Percentiles rank a stretch among this genome's conserved stretches.
Evolutionary conservation across 1,140 invertebrate species (phyloP).

Genomic region (Aleiodes sp.): DNA sequence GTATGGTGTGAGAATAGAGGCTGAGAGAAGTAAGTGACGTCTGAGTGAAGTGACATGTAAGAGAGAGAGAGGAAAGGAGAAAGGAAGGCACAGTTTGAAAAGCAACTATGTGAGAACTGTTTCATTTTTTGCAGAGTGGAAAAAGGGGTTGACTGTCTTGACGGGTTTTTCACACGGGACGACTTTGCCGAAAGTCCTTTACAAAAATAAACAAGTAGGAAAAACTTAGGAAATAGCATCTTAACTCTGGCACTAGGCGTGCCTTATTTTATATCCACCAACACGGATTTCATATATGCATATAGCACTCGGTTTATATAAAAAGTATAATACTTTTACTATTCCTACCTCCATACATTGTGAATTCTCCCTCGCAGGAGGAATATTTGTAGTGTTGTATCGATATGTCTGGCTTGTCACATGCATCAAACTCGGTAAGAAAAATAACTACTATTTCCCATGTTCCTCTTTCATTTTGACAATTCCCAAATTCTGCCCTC

Average conservation of each 20-base stretch:
- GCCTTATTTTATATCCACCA: constrained; percentile 8
- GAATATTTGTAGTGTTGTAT: no score
- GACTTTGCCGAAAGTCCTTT: constrained; percentile 7
- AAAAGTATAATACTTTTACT: no score
- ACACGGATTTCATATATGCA: neutral
- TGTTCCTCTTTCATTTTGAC: no score
- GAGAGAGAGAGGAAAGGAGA: neutral
- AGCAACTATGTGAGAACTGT: neutral
- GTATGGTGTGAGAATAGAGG: neutral
- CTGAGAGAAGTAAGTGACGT: no score
- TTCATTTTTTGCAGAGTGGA: neutral
- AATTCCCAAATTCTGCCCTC: no score
- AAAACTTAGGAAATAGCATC: constrained; percentile 8
- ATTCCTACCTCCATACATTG: no score
- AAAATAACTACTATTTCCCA: no score
- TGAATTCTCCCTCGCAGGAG: no score
- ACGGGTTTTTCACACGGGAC: neutral
- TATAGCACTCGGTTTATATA: neutral
- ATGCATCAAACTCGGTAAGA: no score
- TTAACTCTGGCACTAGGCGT: neutral
- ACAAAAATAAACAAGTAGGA: constrained; percentile 21
- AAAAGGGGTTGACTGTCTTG: neutral
- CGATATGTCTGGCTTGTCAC: no score
- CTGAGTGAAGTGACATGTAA: neutral
- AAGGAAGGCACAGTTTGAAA: neutral